These are phyloP conservation scores for Rhinella marina DNA, from an alignment of 2,797 vertebrate species.

Conservation along the genomic window DNA sequence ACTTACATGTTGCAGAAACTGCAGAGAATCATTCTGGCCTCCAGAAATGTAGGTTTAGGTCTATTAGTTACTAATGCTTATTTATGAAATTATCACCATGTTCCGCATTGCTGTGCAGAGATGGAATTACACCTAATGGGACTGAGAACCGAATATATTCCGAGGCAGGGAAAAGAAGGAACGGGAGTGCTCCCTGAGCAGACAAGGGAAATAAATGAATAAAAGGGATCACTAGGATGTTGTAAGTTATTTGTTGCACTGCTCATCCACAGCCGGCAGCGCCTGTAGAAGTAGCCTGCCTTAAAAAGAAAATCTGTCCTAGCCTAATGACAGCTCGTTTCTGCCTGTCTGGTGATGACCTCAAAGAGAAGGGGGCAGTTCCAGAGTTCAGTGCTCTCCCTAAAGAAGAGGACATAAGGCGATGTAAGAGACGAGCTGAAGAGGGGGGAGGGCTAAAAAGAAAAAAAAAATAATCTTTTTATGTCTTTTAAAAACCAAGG, in stretches of 20 bases:
- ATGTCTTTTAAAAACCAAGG: constrained; percentile 66
- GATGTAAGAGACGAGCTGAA: constrained; percentile 23
- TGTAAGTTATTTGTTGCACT: not conserved
- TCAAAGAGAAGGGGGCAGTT: constrained; percentile 63
- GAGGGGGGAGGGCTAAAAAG: constrained; percentile 31
- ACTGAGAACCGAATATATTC: too few relatives aligned
- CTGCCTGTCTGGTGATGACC: constrained; percentile 61
- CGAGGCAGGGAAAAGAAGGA: not conserved
- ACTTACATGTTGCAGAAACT: too few relatives aligned
- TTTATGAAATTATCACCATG: too few relatives aligned
- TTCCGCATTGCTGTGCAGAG: too few relatives aligned
- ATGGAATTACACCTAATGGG: too few relatives aligned
- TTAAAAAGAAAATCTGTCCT: constrained; percentile 40
- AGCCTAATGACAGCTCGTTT: constrained; percentile 68
- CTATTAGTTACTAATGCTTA: too few relatives aligned
- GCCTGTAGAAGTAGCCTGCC: not conserved
- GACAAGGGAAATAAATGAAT: not conserved
- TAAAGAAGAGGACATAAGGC: constrained; percentile 50
- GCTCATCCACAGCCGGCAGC: constrained; percentile 5
- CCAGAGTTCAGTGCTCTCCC: constrained; percentile 58
- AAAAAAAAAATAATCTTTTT: constrained; percentile 54
- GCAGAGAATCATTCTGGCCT: too few relatives aligned
- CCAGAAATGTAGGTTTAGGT: too few relatives aligned
- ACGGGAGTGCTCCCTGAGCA: not conserved
- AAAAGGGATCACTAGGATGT: not conserved